A percentile compares a stretch with the other conserved stretches of the same genome.
Conservation (phyloP, 1,140 invertebrate species). For the Drosophila virilis region DNA sequence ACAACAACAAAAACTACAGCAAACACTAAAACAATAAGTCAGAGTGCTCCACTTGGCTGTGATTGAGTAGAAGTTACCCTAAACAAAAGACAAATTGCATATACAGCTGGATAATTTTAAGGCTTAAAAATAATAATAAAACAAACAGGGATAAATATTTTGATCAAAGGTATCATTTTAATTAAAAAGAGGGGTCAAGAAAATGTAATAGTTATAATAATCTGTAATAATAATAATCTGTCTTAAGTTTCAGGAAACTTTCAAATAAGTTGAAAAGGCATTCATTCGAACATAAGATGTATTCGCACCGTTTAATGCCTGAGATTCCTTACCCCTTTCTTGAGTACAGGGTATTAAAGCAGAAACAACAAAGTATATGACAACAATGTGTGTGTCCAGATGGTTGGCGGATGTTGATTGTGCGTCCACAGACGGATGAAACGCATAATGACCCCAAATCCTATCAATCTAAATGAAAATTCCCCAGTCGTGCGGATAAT, state of each 20-base stretch:
- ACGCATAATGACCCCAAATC: conserved; percentile 74
- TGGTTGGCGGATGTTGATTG: conserved; percentile 59
- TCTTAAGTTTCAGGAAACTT: too few relatives aligned
- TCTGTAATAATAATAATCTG: too few relatives aligned
- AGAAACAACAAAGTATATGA: conserved; percentile 17
- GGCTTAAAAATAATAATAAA: too few relatives aligned
- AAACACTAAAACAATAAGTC: background rate
- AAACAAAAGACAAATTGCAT: background rate
- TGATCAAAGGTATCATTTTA: too few relatives aligned
- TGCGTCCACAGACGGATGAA: conserved; percentile 11
- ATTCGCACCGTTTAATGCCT: background rate
- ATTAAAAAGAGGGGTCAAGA: too few relatives aligned
- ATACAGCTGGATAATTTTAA: too few relatives aligned
- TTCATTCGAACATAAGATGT: too few relatives aligned
- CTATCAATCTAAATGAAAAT: conserved; percentile 80
- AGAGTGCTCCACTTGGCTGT: background rate
- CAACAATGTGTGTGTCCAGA: conserved; percentile 39
- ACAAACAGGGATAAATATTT: too few relatives aligned
- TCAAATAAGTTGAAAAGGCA: too few relatives aligned
- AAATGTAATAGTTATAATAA: too few relatives aligned
- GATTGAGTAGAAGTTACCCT: conserved; percentile 1
- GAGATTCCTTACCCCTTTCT: background rate
- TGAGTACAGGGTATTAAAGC: conserved; percentile 18
- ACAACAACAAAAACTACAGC: background rate
- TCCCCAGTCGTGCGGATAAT: conserved; percentile 80